Percentiles rank a stretch among this genome's conserved stretches.
Conservation (phyloP, 2,113 vertebrate species). For the Scomber colias region DNA sequence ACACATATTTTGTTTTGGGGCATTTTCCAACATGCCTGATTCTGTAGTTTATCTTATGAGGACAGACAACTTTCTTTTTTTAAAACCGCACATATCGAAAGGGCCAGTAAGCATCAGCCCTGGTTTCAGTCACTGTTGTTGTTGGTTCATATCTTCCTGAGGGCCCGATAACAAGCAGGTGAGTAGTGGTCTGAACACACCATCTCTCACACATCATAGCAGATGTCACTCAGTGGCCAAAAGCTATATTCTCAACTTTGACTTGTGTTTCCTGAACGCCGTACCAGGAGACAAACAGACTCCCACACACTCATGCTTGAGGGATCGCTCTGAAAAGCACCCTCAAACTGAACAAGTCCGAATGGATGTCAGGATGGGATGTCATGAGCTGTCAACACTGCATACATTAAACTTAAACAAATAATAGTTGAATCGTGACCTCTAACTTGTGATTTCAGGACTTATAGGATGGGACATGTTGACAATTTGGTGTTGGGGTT, state of each 20-base stretch:
- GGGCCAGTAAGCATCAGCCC: background rate
- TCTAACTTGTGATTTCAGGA: background rate
- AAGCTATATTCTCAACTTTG: constrained; percentile 17
- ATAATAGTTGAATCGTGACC: constrained; percentile 17
- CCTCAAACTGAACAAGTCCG: constrained; percentile 7
- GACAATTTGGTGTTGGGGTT: constrained; percentile 20
- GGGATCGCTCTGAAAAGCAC: constrained; percentile 1
- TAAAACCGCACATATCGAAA: background rate
- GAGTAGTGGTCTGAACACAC: constrained; percentile 13
- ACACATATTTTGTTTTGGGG: too few relatives aligned
- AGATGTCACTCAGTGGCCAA: constrained; percentile 8
- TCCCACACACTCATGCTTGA: background rate
- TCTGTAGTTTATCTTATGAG: too few relatives aligned
- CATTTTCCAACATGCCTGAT: too few relatives aligned
- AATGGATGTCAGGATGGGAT: constrained; percentile 27
- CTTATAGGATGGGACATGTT: constrained; percentile 20
- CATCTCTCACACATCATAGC: constrained; percentile 2
- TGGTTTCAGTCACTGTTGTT: background rate
- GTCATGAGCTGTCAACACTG: constrained; percentile 35
- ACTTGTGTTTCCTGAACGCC: constrained; percentile 8
- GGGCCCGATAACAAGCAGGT: background rate
- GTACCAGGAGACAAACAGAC: constrained; percentile 1
- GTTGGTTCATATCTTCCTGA: background rate
- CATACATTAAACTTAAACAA: constrained; percentile 22
- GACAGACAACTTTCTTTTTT: background rate